Evolutionary conservation across 1,140 invertebrate genomes (phyloP), one percentile per base, ranked within the genome.

Genomic region (Dinoponera quadriceps): DNA sequence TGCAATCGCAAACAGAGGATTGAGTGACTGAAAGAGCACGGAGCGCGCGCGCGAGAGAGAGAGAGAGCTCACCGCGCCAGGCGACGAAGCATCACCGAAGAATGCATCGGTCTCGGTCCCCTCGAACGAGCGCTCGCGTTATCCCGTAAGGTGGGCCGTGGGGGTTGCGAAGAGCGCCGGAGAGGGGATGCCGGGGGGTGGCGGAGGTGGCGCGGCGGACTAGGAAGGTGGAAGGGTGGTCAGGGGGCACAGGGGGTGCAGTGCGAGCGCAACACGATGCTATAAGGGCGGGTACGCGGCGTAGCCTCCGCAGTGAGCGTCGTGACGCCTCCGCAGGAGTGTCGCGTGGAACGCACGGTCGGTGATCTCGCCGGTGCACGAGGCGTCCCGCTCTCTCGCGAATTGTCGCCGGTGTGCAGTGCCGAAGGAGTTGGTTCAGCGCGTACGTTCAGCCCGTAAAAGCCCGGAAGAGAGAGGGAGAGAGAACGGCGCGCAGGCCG

Each of bases 271-370:
- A 91, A 89, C 90, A 89, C 91, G 90, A 91, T 90, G 91, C 89
- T 94, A 94, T 94, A 94, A 94, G 93, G 93, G 93, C 93, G 93
- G 92, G 90, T 92, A 93, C 92, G 92, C 91, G 91, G 88, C 89
- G 83, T 87, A 90, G 92, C 88, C 92, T 92, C 93, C 91, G 93
- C 93, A 94, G 93, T 94, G 87, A 93, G 92, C 91, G 92, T 88
- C 92, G 92, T 91, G 93, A 93, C 93, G 92, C 91, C 91, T 90
- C 78, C 51, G 78, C 68, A 75, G 82, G 78, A 73, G 83, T 83
- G 78, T 85, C 71, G 87, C 62, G 65, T 25, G 54, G 66, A 84
- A 49, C 60, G 60, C 55, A 38, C 44, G 65, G 62, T 51, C 71
- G 54, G 75, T 84, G 71, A 71, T 83, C 57, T 3, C 38, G 81